Conservation (phyloP, 1,140 invertebrate genomes). For the Zaprionus camerounensis region DNA sequence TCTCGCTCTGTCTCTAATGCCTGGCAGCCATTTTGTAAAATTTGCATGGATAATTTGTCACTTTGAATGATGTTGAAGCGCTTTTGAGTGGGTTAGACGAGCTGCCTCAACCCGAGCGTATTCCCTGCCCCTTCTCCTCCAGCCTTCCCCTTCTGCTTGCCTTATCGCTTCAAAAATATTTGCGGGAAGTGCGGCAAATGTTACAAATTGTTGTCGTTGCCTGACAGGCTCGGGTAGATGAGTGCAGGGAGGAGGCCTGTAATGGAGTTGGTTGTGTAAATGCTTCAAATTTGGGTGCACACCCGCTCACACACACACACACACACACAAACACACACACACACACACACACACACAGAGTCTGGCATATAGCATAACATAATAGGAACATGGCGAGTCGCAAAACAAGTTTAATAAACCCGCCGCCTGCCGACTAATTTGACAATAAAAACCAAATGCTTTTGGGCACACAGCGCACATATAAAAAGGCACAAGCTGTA, state of each 20-base stretch:
- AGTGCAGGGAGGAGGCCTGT: conserved; percentile 17
- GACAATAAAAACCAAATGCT: conserved; percentile 77
- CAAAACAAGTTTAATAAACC: conserved; percentile 75
- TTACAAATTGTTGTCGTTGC: conserved; percentile 80
- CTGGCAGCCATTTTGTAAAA: conserved; percentile 69
- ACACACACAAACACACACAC: not conserved
- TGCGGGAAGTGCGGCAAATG: conserved; percentile 81
- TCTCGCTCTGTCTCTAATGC: conserved; percentile 2
- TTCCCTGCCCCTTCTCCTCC: not conserved
- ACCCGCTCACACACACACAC: conserved; percentile 6
- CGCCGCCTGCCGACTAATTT: conserved; percentile 77
- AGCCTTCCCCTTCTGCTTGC: not conserved
- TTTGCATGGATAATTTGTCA: conserved; percentile 83
- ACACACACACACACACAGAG: not conserved
- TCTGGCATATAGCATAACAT: conserved; percentile 45
- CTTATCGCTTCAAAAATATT: conserved; percentile 55
- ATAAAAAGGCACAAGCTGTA: conserved; percentile 27
- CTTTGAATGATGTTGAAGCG: conserved; percentile 79
- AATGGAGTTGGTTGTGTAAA: conserved; percentile 47
- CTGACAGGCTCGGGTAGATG: not conserved
- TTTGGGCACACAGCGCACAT: conserved; percentile 27
- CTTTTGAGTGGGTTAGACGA: conserved; percentile 65
- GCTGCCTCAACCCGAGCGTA: conserved; percentile 21
- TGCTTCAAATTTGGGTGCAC: conserved; percentile 37
- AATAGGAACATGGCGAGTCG: conserved; percentile 44